A percentile compares a stretch with the other conserved stretches of the same genome.
phyloP scores from a whole-genome alignment of 2,797 vertebrate species.

The Monodelphis domestica region DNA sequence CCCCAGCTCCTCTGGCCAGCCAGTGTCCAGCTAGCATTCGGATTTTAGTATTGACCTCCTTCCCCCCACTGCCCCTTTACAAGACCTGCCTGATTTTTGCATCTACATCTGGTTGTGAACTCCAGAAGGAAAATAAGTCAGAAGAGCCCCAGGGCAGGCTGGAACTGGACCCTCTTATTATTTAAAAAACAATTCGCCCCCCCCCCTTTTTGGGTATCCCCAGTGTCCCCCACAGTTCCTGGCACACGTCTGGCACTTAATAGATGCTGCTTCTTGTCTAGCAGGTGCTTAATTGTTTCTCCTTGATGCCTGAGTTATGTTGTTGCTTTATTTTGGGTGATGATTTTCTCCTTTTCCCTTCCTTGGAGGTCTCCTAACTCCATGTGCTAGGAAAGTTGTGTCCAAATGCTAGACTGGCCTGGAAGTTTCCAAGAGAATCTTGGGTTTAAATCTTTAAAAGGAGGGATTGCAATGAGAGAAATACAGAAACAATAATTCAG shows the following conservation, averaged over 20 bases:
- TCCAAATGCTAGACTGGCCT: constrained; percentile 29
- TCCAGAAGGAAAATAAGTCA: constrained; percentile 57
- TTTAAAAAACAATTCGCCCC: constrained; percentile 70
- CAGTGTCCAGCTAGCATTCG: fast-evolving
- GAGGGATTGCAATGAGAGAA: background rate
- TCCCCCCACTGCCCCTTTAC: background rate
- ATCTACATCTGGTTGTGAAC: constrained; percentile 19
- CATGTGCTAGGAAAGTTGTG: background rate
- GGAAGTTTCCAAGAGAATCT: background rate
- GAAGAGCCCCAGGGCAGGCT: constrained; percentile 50
- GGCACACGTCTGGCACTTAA: background rate
- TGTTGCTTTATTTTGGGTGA: constrained; percentile 73
- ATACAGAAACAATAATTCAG: background rate
- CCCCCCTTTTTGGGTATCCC: background rate
- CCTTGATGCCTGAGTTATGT: constrained; percentile 71
- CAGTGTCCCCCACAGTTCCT: background rate
- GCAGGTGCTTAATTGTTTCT: background rate
- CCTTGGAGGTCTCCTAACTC: background rate
- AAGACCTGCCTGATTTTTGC: background rate
- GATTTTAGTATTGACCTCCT: background rate
- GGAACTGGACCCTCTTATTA: constrained; percentile 63
- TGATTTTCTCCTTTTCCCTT: constrained; percentile 52
- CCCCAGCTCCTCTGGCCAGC: too few species aligned
- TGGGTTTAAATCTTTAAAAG: background rate
- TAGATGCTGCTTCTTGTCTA: background rate